These are phyloP conservation scores for Drosophila navojoa DNA, from an alignment of 1,140 invertebrate genomes.

Conservation along the genomic window DNA sequence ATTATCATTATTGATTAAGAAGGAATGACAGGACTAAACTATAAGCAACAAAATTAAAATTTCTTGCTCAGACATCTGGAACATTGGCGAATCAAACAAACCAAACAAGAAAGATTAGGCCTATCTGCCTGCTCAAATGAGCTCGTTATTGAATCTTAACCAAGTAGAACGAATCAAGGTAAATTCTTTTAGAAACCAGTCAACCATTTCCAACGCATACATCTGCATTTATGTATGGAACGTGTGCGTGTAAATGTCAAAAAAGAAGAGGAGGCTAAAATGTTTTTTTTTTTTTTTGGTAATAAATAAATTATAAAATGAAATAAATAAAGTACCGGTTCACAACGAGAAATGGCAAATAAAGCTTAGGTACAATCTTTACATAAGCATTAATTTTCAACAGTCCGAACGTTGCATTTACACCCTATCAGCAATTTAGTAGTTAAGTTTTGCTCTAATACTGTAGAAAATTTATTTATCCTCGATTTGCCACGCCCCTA, in stretches of 20 bases:
- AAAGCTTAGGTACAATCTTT: too few relatives aligned
- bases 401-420: too few relatives aligned
- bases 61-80: slow-evolving; percentile 73
- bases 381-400: too few relatives aligned
- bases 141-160: slow-evolving; percentile 68
- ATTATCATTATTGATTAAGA: slow-evolving; percentile 21
- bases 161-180: slow-evolving; percentile 67
- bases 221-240: slow-evolving; percentile 5
- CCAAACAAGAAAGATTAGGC: slow-evolving; percentile 7
- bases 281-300: too few relatives aligned
- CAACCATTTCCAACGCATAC: slow-evolving; percentile 69
- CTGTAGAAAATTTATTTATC: too few relatives aligned
- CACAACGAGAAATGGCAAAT: too few relatives aligned
- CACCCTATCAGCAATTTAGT: too few relatives aligned
- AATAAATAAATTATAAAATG: too few relatives aligned
- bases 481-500: too few relatives aligned
- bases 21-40: slow-evolving; percentile 38
- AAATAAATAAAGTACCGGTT: too few relatives aligned
- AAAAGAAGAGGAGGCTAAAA: slow-evolving; percentile 29
- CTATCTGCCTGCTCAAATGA: not conserved
- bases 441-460: too few relatives aligned
- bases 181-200: slow-evolving; percentile 71
- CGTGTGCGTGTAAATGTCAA: slow-evolving; percentile 18
- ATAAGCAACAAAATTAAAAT: slow-evolving; percentile 65
- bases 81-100: slow-evolving; percentile 77